Evolutionary conservation across 2,888 invertebrate genomes (phyloP).

Genomic region (Zele albiditarsus): DNA sequence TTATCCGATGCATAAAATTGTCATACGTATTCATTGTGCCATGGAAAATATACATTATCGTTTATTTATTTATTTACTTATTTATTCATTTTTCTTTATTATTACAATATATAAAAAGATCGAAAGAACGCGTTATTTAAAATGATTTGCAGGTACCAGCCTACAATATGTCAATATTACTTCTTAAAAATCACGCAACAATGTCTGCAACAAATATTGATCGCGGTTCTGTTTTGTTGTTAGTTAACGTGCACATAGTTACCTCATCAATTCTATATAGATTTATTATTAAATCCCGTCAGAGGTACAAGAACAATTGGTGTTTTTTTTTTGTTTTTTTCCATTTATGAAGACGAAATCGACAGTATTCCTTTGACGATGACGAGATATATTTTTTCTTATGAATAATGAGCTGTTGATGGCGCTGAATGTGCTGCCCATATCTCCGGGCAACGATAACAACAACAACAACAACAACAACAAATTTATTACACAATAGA

Average conservation of each 20-base stretch:
- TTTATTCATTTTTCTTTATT: constrained; percentile 22
- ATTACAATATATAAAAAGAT: constrained; percentile 45
- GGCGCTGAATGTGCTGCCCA: constrained; percentile 51
- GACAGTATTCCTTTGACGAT: constrained; percentile 32
- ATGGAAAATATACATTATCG: constrained; percentile 38
- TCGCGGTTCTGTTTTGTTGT: background rate
- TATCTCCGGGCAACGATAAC: constrained; percentile 49
- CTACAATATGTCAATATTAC: constrained; percentile 34
- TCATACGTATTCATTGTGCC: constrained; percentile 21
- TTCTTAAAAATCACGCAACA: constrained; percentile 26
- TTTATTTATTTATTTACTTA: background rate
- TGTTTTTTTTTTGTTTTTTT: background rate
- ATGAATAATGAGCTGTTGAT: constrained; percentile 47
- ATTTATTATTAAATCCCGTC: background rate
- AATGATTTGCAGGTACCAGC: constrained; percentile 52
- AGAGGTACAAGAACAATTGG: background rate
- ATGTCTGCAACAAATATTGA: constrained; percentile 12
- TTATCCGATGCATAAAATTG: background rate
- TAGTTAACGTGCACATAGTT: background rate
- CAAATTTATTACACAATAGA: constrained; percentile 30
- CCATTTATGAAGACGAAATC: background rate
- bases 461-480: constrained; percentile 50
- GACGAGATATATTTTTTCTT: background rate
- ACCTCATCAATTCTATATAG: background rate
- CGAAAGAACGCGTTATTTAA: constrained; percentile 45